phyloP scores from a whole-genome alignment of 1,140 invertebrate species.

The Apocrypta bakeri region DNA sequence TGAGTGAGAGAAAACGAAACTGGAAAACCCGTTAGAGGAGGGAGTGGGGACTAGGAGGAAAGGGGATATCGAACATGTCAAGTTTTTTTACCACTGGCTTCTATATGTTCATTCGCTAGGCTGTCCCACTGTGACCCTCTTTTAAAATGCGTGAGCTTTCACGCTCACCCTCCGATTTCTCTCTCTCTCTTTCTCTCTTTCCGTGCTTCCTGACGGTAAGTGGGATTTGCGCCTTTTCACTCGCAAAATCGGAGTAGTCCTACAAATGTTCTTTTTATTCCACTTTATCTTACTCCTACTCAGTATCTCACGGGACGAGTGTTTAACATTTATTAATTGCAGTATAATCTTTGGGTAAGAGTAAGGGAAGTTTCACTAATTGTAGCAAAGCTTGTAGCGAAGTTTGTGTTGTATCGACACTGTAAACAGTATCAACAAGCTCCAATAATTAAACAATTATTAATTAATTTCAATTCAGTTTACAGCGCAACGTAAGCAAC shows the following conservation, averaged over 20 bases:
- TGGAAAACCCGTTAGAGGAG: too few relatives aligned
- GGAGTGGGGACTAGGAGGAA: background rate
- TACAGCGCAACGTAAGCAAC: too few relatives aligned
- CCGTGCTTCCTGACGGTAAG: background rate
- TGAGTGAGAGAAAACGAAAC: background rate
- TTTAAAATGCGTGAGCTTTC: slow-evolving; percentile 9
- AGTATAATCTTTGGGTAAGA: background rate
- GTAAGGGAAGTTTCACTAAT: too few relatives aligned
- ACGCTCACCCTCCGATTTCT: slow-evolving; percentile 4
- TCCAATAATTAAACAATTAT: too few relatives aligned
- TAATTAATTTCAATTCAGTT: too few relatives aligned
- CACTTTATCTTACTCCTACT: slow-evolving; percentile 3
- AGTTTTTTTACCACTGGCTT: slow-evolving; percentile 14
- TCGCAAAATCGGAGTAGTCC: background rate
- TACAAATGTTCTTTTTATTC: slow-evolving; percentile 17
- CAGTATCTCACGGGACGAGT: background rate
- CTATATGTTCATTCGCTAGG: background rate
- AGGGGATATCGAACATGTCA: background rate
- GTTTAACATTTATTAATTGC: background rate
- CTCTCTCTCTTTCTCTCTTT: background rate
- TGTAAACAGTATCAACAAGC: too few relatives aligned
- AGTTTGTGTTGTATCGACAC: too few relatives aligned
- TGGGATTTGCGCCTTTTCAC: background rate
- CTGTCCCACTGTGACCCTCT: background rate
- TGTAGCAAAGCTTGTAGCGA: too few relatives aligned